Conservation (phyloP, 2,888 invertebrate species). For the Nesidiocoris tenuis region DNA sequence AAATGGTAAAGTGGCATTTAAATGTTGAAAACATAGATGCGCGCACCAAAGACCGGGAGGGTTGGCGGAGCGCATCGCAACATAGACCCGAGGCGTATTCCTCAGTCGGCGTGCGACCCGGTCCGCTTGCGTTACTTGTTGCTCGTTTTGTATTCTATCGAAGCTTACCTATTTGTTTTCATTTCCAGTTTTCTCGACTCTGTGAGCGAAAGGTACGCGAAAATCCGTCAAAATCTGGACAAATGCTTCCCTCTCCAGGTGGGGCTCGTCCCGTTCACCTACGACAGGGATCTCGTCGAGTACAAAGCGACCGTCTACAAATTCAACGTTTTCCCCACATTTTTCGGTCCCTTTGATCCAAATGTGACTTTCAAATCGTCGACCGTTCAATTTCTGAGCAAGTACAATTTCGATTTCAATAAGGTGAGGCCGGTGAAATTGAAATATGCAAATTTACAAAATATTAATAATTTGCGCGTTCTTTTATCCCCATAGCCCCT, state of each 20-base stretch:
- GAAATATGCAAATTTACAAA: too few relatives aligned
- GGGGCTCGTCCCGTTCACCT: slow-evolving; percentile 67
- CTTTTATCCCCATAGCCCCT: too few relatives aligned
- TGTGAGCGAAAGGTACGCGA: slow-evolving; percentile 59
- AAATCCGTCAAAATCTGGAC: slow-evolving; percentile 57
- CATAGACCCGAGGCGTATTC: too few relatives aligned
- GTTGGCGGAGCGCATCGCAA: too few relatives aligned
- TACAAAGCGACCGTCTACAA: slow-evolving; percentile 66
- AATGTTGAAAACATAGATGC: too few relatives aligned
- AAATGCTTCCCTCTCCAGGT: slow-evolving; percentile 66
- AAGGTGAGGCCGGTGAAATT: slow-evolving; percentile 61
- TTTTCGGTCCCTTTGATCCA: slow-evolving; percentile 63
- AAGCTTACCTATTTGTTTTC: slow-evolving; percentile 37
- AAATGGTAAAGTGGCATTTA: too few relatives aligned
- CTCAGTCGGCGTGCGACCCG: too few relatives aligned
- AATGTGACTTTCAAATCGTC: slow-evolving; percentile 65
- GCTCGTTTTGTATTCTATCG: too few relatives aligned
- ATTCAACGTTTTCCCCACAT: slow-evolving; percentile 68
- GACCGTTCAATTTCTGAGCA: slow-evolving; percentile 64
- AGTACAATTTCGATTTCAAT: slow-evolving; percentile 70
- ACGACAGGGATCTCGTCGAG: slow-evolving; percentile 60
- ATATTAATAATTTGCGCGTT: too few relatives aligned
- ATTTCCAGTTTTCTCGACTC: slow-evolving; percentile 65
- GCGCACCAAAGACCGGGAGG: too few relatives aligned
- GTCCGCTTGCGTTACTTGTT: too few relatives aligned